A percentile compares a stretch with the other conserved stretches of the same genome.
Evolutionary conservation across 30 jellyfish, hydroid and myxozoan genomes (phyloP).

Genomic region (Clytia hemisphaerica): DNA sequence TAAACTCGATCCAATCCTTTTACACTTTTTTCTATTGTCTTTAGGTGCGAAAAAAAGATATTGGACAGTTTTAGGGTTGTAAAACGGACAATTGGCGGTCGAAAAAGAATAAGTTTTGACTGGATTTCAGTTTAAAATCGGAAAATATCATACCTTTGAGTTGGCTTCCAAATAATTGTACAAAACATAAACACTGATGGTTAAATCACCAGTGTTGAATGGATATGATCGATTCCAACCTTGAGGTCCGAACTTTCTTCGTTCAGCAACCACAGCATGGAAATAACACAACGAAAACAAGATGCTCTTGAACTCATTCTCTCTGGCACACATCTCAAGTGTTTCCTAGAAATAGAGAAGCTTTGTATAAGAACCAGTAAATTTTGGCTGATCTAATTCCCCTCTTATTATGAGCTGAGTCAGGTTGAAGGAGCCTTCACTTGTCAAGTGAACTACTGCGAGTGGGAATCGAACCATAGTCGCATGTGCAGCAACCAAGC

Average conservation of each 20-base stretch:
- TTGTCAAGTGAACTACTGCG: too few species aligned
- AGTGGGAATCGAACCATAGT: too few species aligned
- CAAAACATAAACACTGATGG: conserved; percentile 92
- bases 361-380: too few species aligned
- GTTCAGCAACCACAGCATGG: conserved; percentile 99
- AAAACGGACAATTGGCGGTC: too few species aligned
- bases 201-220: conserved; percentile 94
- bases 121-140: background rate
- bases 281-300: conserved; percentile 89
- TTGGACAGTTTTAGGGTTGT: background rate
- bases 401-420: too few species aligned
- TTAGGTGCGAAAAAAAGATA: too few species aligned
- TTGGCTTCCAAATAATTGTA: conserved; percentile 95
- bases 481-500: too few species aligned
- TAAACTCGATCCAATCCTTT: too few species aligned
- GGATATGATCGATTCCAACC: conserved; percentile 99
- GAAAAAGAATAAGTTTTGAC: background rate
- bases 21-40: too few species aligned
- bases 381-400: too few species aligned
- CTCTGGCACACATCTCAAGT: conserved; percentile 96
- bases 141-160: conserved; percentile 59
- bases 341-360: conserved; percentile 59
- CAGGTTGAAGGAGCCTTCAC: too few species aligned
- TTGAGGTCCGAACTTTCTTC: conserved; percentile 98
- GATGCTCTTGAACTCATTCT: conserved; percentile 92